phyloP scores from a whole-genome alignment of 2,113 vertebrate species.

The Dicaeum eximium region DNA sequence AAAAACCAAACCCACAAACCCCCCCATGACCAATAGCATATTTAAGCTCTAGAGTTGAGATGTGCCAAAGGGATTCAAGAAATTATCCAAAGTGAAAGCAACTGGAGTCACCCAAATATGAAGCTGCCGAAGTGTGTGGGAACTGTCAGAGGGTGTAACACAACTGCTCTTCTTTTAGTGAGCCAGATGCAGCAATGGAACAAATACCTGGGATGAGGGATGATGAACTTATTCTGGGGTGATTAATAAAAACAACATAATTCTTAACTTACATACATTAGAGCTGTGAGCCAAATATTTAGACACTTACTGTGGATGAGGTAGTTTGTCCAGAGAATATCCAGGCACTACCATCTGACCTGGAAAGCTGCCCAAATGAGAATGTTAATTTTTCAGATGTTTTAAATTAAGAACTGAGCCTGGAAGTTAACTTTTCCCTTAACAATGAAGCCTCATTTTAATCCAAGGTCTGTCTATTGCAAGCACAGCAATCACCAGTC shows the following conservation, averaged over 20 bases:
- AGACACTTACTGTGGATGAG: background rate
- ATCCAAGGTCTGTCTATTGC: background rate
- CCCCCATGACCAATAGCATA: accelerated
- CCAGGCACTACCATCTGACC: background rate
- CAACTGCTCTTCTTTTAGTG: background rate
- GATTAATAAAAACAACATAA: background rate
- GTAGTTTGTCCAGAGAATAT: background rate
- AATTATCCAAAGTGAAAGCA: background rate
- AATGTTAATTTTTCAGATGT: constrained; percentile 11
- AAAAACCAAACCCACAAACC: too few species aligned
- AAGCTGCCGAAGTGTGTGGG: background rate
- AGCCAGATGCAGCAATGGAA: background rate
- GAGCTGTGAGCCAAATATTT: background rate
- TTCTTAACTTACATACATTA: background rate
- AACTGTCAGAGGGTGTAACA: background rate
- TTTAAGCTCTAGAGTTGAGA: background rate
- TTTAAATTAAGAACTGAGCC: constrained; percentile 16
- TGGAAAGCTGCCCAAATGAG: background rate
- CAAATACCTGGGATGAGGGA: background rate
- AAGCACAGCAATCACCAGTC: background rate
- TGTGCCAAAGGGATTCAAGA: background rate
- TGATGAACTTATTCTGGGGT: background rate
- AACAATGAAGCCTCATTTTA: background rate
- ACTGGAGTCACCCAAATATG: background rate
- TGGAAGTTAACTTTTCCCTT: constrained; percentile 23